Evolutionary conservation across 2,888 invertebrate genomes (phyloP).

Genomic region (Ernsta delagoae): DNA sequence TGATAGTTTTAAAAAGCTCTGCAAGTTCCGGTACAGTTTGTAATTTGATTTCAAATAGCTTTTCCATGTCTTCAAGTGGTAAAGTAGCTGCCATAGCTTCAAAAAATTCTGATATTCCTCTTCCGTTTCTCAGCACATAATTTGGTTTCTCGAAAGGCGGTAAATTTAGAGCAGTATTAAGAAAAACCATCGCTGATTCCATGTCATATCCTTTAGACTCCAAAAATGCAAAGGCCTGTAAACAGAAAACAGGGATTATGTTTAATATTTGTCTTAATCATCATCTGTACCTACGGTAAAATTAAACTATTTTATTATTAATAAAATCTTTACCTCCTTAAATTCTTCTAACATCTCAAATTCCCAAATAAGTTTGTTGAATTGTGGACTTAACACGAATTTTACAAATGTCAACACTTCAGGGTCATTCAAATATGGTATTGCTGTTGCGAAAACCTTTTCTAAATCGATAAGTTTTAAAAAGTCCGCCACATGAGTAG

Average conservation of each 20-base stretch:
- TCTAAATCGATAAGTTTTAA: conserved; percentile 50
- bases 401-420: conserved; percentile 52
- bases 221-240: conserved; percentile 51
- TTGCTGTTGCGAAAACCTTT: conserved; percentile 46
- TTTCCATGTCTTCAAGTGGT: conserved; percentile 53
- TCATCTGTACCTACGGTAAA: too few relatives aligned
- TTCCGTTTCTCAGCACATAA: conserved; percentile 33
- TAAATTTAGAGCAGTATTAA: conserved; percentile 49
- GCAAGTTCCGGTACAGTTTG: conserved; percentile 50
- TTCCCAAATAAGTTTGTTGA: conserved; percentile 49
- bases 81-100: conserved; percentile 49
- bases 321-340: conserved; percentile 50
- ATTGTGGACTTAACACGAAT: conserved; percentile 50
- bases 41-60: conserved; percentile 53
- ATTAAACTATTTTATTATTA: too few relatives aligned
- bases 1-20: conserved; percentile 50
- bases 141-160: conserved; percentile 48
- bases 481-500: conserved; percentile 51
- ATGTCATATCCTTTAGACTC: conserved; percentile 54
- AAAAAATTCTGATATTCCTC: conserved; percentile 50
- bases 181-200: conserved; percentile 45
- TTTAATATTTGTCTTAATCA: too few relatives aligned
- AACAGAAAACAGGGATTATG: conserved; percentile 27
- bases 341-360: conserved; percentile 54
- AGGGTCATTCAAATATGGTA: conserved; percentile 51